These are phyloP conservation scores for Triplophysa dalaica DNA, from an alignment of 2,113 vertebrate genomes.

Conservation along the genomic window DNA sequence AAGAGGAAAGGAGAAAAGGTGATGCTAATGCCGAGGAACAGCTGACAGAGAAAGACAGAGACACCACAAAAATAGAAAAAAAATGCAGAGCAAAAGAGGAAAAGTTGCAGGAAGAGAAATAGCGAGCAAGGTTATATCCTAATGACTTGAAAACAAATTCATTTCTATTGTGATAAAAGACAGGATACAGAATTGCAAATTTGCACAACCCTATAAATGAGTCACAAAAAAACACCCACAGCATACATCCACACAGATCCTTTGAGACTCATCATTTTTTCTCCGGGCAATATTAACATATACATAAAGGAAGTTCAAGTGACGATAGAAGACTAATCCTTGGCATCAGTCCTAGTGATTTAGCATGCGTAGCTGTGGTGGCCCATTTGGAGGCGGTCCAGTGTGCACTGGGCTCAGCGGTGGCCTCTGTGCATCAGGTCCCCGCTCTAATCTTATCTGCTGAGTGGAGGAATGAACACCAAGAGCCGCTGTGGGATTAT, in stretches of 20 bases:
- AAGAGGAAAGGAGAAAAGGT: conserved; percentile 14
- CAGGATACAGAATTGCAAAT: no score
- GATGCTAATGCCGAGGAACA: conserved; percentile 12
- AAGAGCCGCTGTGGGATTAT: conserved; percentile 30
- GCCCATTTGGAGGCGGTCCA: conserved; percentile 58
- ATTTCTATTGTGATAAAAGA: no score
- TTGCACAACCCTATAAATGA: neutral
- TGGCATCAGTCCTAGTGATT: conserved; percentile 23
- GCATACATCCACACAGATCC: no score
- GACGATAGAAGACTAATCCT: conserved; percentile 23
- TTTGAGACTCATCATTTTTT: neutral
- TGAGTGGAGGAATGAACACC: conserved; percentile 36
- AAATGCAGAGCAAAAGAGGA: neutral
- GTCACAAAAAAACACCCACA: no score
- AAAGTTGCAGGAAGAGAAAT: neutral
- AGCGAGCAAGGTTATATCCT: no score
- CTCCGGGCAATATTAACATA: neutral
- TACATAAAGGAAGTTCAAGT: conserved; percentile 26
- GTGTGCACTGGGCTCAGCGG: conserved; percentile 38
- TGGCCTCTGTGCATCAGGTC: conserved; percentile 47
- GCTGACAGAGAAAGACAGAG: conserved; percentile 34
- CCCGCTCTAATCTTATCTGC: conserved; percentile 49
- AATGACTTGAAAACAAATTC: no score
- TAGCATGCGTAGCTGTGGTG: conserved; percentile 5
- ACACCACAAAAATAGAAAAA: neutral